These are phyloP conservation scores for Nansenia antarctica DNA, from an alignment of 2,113 vertebrate species.

Conservation along the genomic window DNA sequence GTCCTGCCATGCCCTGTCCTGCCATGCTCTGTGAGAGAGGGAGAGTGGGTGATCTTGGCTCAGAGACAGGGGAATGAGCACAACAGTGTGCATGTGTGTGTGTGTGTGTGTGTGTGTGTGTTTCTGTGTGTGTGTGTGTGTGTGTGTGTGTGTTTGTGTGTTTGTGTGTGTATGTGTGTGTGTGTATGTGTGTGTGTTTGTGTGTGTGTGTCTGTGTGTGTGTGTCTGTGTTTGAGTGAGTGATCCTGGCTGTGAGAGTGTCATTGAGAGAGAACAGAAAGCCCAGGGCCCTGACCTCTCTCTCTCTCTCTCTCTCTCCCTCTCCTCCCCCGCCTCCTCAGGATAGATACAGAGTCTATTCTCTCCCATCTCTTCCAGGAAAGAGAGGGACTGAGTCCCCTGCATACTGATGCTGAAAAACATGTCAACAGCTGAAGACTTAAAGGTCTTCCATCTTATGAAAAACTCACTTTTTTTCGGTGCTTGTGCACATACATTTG, in stretches of 20 bases:
- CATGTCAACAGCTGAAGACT: neutral
- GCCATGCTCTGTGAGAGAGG: conserved; percentile 20
- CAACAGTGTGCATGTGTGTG: neutral
- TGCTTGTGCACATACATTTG: too few relatives aligned
- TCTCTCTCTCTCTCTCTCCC: neutral
- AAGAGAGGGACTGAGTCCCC: neutral
- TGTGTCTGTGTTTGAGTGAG: neutral
- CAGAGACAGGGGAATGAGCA: neutral
- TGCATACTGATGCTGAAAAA: conserved; percentile 6
- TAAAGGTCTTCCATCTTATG: too few relatives aligned
- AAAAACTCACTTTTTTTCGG: too few relatives aligned
- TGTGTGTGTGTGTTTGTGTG: conserved; percentile 30
- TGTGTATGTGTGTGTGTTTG: neutral
- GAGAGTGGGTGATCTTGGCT: neutral
- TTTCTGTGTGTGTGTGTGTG: neutral
- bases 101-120: too few relatives aligned
- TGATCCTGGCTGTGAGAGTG: conserved; percentile 31
- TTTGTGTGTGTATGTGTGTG: neutral
- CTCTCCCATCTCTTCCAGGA: neutral
- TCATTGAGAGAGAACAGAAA: conserved; percentile 15
- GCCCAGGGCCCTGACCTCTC: conserved; percentile 8
- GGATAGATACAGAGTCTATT: conserved; percentile 24
- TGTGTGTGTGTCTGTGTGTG: neutral
- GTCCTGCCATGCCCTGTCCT: too few relatives aligned
- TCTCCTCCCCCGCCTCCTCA: conserved; percentile 4